Evolutionary conservation across 1,140 invertebrate genomes (phyloP), one percentile per base, ranked within the genome.

Genomic region (Argopecten irradians): DNA sequence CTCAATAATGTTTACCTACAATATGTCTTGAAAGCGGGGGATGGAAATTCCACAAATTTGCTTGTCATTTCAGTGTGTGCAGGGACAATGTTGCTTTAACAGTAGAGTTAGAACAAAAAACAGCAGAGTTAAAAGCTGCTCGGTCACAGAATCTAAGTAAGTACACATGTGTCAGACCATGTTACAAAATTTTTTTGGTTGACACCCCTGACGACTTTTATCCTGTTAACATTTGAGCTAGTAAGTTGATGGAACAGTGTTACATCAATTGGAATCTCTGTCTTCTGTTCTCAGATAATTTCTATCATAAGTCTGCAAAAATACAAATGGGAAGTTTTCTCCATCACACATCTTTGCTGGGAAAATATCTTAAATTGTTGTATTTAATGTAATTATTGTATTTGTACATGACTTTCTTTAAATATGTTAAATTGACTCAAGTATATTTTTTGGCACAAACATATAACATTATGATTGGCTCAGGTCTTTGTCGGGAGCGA

Each of bases 401-500:
- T n/a, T n/a, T n/a, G n/a, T n/a, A n/a, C n/a, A n/a, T n/a, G 35
- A 22, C 28, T 5, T 34, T 85, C 8, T 8, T 34, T 3, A 36
- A 85, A 36, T 36, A 85, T 7, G 8, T 34, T 8, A 5, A 11
- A 85, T 36, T 34, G 39, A 16, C 19, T n/a, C n/a, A n/a, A n/a
- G n/a, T n/a, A n/a, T n/a, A n/a, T n/a, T n/a, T n/a, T n/a, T n/a
- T n/a, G n/a, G n/a, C n/a, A n/a, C n/a, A n/a, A n/a, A n/a, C n/a
- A n/a, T 46, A 46, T 46, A 46, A 46, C 2, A 16, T 46, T 22
- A 46, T 19, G 2, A 46, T 46, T 46, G 55, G 22, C 55, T 71
- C 82, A 95, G 94, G 92, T 34, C 34, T 95, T n/a, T 46, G 86
- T 3, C 89, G 94, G 87, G 94, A 95, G 89, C 89, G 94, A 86